Base-by-base conservation (phyloP, 2,797 vertebrate genomes). In the Enteromius treurensis region DNA sequence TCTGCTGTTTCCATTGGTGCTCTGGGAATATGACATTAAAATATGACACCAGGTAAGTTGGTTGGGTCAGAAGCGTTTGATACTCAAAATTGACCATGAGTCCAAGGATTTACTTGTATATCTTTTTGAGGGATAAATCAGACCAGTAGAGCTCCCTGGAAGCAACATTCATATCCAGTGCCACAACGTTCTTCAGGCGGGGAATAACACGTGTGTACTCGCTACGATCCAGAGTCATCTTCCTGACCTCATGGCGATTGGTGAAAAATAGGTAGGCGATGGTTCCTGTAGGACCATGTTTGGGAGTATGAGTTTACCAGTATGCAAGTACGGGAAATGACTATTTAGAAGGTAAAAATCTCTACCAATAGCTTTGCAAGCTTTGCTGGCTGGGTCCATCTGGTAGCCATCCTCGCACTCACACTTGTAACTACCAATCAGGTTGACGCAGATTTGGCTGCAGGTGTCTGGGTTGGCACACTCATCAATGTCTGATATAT, bases 201-300 rank as follows among this genome's bases (percentile, higher is more conserved):
- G 96, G 94, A 76, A 98, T 93, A 7, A 97, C 91, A 75, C 95
- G 94, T 0, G 90, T 91, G 87, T 98, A 97, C 82, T 97, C 96
- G 0, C 95, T 95, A 15, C 92, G 94, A 89, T 97, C 97, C 86
- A 98, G 84, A 0, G 96, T 95, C 96, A 98, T 96, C 89, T 94
- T 97, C 85, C 97, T 89, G 60, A 98, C 95, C 88, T 98, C 97
- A 0, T 97, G 96, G 0, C 93, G 96, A 87, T 96, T 98, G 85
- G 97, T 97, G 84, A 98, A 98, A 80, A 96, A 94, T 21, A 98
- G 95, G 84, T 96, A 97, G 11, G 97, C 95, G 0, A 95, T 86
- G 1, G 95, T 94, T 64, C 95, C 97, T 97, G 84, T 8, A 55
- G 58, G 75, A 78, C 7, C 86, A 7, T 45, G 23, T 55, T 69